Evolutionary conservation across 37 sponge, comb jelly and placozoan genomes (phyloP).

Genomic region (Halichondria panicea): DNA sequence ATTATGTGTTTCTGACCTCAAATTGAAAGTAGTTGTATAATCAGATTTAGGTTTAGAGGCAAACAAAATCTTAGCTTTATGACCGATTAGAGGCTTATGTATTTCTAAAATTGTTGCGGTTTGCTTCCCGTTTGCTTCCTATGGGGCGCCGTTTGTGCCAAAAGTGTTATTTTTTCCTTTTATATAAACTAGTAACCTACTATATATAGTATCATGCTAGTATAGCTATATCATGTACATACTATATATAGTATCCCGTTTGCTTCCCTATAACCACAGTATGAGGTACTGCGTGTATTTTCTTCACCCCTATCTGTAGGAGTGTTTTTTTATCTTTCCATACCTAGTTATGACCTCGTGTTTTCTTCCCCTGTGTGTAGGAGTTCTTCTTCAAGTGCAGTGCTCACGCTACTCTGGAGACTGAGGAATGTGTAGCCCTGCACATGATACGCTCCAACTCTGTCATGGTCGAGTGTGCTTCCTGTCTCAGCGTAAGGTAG

Average conservation of each 20-base stretch:
- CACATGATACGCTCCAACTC: conserved; percentile 75
- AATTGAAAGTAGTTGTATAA: too few species aligned
- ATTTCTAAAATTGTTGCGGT: background rate
- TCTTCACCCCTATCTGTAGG: too few species aligned
- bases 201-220: too few species aligned
- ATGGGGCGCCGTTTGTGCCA: background rate
- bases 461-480: conserved; percentile 48
- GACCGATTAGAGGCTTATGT: background rate
- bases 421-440: conserved; percentile 59
- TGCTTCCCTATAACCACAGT: background rate
- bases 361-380: conserved; percentile 15
- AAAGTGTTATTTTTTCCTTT: too few species aligned
- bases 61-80: too few species aligned
- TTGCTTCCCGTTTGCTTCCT: background rate
- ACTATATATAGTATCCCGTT: background rate
- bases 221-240: background rate
- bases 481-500: conserved; percentile 46
- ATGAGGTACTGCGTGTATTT: too few species aligned
- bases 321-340: too few species aligned
- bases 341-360: background rate
- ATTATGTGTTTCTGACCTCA: too few species aligned
- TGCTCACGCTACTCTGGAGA: conserved; percentile 35
- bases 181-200: too few species aligned
- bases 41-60: too few species aligned
- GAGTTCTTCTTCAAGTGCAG: conserved; percentile 94